A percentile compares a stretch with the other conserved stretches of the same genome.
These are phyloP conservation scores for Onychostoma macrolepis DNA, from an alignment of 2,113 vertebrate genomes.

Conservation along the genomic window DNA sequence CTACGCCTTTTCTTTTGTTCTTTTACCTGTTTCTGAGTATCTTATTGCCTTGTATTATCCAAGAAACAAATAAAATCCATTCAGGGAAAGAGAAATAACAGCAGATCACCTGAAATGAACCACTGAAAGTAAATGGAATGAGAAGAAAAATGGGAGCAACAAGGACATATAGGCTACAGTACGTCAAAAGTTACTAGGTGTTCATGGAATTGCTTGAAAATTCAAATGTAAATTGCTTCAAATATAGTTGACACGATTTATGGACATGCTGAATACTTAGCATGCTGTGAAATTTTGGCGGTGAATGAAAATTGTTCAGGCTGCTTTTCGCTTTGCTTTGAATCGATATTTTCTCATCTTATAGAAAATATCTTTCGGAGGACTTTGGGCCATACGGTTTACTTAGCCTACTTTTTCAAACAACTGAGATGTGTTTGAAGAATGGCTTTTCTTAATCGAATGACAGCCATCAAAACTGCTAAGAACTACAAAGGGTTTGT, in stretches of 20 bases:
- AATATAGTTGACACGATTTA: background rate
- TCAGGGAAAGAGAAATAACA: constrained; percentile 26
- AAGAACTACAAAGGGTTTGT: background rate
- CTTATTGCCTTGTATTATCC: constrained; percentile 53
- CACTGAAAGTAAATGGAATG: constrained; percentile 36
- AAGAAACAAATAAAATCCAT: constrained; percentile 40
- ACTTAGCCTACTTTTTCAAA: constrained; percentile 13
- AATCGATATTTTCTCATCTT: background rate
- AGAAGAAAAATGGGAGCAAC: background rate
- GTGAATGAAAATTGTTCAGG: background rate
- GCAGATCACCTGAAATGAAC: constrained; percentile 41
- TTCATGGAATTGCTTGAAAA: background rate
- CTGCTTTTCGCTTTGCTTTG: background rate
- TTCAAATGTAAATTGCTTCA: background rate
- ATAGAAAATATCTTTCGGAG: background rate
- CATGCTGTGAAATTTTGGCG: background rate
- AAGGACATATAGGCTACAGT: background rate
- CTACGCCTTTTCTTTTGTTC: constrained; percentile 60
- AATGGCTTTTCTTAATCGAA: background rate
- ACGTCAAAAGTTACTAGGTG: background rate
- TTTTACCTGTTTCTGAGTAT: constrained; percentile 51
- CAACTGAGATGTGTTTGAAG: constrained; percentile 4
- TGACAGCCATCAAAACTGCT: background rate
- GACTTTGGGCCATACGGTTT: background rate
- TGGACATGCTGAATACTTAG: background rate